Percentiles rank a stretch among this genome's conserved stretches.
Evolutionary conservation across 1,140 invertebrate species (phyloP).

Genomic region (Bilobella aurantiaca): DNA sequence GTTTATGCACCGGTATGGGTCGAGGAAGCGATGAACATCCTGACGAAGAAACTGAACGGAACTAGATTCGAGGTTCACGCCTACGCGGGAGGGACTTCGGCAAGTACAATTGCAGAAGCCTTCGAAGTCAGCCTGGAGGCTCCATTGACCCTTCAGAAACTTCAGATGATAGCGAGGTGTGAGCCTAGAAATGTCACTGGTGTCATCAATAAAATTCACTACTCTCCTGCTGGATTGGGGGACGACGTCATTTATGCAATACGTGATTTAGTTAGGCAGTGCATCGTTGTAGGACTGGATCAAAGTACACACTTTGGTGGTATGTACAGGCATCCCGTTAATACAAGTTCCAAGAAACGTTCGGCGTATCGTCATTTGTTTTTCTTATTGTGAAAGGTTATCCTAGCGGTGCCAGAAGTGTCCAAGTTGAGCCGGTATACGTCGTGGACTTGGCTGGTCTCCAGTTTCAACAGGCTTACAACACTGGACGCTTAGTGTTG

Average conservation of each 20-base stretch:
- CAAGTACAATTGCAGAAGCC: neutral
- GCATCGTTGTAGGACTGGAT: conserved; percentile 10
- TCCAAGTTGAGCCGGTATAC: conserved; percentile 9
- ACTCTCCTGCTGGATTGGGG: conserved; percentile 5
- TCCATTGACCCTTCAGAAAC: neutral
- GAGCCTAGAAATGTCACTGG: conserved; percentile 12
- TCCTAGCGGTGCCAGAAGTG: neutral
- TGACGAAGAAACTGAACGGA: conserved; percentile 7
- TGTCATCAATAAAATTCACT: conserved; percentile 12
- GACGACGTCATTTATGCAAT: conserved; percentile 10
- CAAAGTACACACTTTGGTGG: conserved; percentile 12
- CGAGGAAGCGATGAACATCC: conserved; percentile 6
- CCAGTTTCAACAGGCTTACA: conserved; percentile 19
- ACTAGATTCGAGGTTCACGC: neutral
- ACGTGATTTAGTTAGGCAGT: conserved; percentile 17
- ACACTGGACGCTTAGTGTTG: conserved; percentile 17
- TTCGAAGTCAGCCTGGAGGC: conserved; percentile 3
- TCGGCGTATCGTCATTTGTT: neutral
- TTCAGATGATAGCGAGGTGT: conserved; percentile 18
- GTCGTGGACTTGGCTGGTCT: conserved; percentile 16
- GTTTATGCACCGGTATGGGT: conserved; percentile 22
- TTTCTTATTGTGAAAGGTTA: neutral
- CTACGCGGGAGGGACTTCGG: neutral
- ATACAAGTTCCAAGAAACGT: neutral
- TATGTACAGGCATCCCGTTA: neutral